phyloP scores from a whole-genome alignment of 2,888 invertebrate genomes.

The Oscheius onirici region DNA sequence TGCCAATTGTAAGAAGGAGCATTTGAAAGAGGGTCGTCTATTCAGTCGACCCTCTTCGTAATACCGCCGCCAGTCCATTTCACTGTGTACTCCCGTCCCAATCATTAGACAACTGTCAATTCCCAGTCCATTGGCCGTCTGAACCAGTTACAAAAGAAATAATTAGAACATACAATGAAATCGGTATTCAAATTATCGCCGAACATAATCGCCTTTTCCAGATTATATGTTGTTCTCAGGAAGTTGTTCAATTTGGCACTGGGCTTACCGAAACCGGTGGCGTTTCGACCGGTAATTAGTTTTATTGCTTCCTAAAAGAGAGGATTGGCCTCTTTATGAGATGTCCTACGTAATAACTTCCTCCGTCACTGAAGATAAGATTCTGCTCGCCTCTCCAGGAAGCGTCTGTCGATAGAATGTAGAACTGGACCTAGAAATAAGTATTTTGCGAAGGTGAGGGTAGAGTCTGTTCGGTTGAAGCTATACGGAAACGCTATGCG shows the following conservation, averaged over 20 bases:
- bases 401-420: slow-evolving; percentile 23
- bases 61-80: slow-evolving; percentile 13
- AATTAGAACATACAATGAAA: not conserved
- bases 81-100: slow-evolving; percentile 8
- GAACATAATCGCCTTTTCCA: slow-evolving; percentile 6
- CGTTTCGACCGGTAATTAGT: slow-evolving; percentile 11
- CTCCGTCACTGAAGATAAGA: slow-evolving; percentile 13
- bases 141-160: not conserved
- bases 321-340: too few relatives aligned
- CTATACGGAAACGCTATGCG: too few relatives aligned
- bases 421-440: slow-evolving; percentile 26
- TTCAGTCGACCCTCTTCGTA: not conserved
- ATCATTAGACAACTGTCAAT: slow-evolving; percentile 25
- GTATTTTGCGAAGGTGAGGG: not conserved
- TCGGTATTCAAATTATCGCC: slow-evolving; percentile 20
- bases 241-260: slow-evolving; percentile 1
- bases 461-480: too few relatives aligned
- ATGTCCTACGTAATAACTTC: slow-evolving; percentile 17
- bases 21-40: slow-evolving; percentile 4
- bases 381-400: slow-evolving; percentile 14
- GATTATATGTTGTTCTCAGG: not conserved
- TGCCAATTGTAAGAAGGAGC: not conserved
- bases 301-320: slow-evolving; percentile 18
- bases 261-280: slow-evolving; percentile 15
- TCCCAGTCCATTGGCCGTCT: slow-evolving; percentile 15